Base-by-base conservation (phyloP, 2,888 invertebrate genomes). In the Norana najaformis region DNA sequence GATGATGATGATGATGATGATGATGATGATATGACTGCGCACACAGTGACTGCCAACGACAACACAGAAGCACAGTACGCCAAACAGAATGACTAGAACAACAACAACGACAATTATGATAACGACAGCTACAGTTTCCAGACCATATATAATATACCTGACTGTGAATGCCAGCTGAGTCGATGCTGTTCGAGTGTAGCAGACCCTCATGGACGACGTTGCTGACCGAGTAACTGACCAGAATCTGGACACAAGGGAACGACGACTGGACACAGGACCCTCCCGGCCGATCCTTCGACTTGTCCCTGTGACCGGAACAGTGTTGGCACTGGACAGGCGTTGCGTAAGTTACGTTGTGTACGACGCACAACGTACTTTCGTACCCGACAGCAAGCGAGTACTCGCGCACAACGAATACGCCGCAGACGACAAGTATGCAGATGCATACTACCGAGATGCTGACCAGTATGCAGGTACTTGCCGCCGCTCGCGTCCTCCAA, bases 401-500 rank as follows among this genome's bases (percentile, higher is more conserved):
- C 90, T 93, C 93, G 20, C 92, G 82, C 3, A 92, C 92, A 30
- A 93, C 88, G 91, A 92, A 92, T 35, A 93, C 93, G 8, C 93
- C 93, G 83, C 92, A 91, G 83, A 91, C 90, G 69, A 93, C 93
- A 69, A 93, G 90, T 18, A 92, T 89, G 85, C 92, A 92, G 39
- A 92, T 90, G 89, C 92, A 92, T 36, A 92, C 90, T 13, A 91
- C 91, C 1, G 90, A 88, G n/a, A 93, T 89, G n/a, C 92, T 92
- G 39, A 93, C 90, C 34, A 93, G 91, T 35, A 89, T 90, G 85
- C 93, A 93, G 90, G 92, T 93, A 85, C 91, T 91, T 41, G 92
- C 92, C 38, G 91, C 91, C 20, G 38, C 90, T 82, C 89, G 69
- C 37, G 90, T 90, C 35, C 88, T 35, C 91, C 91, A 91, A 18